Conservation (phyloP, 1,140 invertebrate species). For the Marisa cornuarietis region DNA sequence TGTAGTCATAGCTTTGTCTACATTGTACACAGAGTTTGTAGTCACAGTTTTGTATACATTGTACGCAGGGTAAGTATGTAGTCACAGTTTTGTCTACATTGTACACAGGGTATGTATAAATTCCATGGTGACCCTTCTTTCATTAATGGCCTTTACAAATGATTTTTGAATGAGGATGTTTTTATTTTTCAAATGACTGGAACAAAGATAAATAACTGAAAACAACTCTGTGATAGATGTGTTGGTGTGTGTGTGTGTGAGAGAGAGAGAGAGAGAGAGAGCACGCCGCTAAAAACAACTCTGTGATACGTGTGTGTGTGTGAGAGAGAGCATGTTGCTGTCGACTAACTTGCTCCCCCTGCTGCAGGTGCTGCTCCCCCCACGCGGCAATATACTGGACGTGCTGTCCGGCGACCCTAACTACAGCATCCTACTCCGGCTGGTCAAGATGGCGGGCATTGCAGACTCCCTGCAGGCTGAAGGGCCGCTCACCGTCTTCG, state of each 20-base stretch:
- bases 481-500: conserved; percentile 49
- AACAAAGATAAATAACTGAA: neutral
- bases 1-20: too few relatives aligned
- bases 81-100: too few relatives aligned
- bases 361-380: conserved; percentile 48
- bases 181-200: neutral
- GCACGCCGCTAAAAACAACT: too few relatives aligned
- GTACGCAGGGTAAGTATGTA: neutral
- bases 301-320: too few relatives aligned
- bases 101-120: too few relatives aligned
- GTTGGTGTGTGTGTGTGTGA: too few relatives aligned
- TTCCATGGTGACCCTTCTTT: too few relatives aligned
- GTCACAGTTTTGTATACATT: neutral
- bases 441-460: conserved; percentile 44
- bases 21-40: too few relatives aligned
- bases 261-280: too few relatives aligned
- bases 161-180: neutral
- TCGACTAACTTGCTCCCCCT: neutral
- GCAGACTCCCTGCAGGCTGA: conserved; percentile 41
- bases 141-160: too few relatives aligned
- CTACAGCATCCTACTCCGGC: conserved; percentile 41
- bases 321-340: neutral
- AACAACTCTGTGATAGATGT: too few relatives aligned
- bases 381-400: conserved; percentile 44
- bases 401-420: conserved; percentile 34